A percentile compares a stretch with the other conserved stretches of the same genome.
These are phyloP conservation scores for Zaprionus taronus DNA, from an alignment of 1,140 invertebrate species.

Conservation along the genomic window DNA sequence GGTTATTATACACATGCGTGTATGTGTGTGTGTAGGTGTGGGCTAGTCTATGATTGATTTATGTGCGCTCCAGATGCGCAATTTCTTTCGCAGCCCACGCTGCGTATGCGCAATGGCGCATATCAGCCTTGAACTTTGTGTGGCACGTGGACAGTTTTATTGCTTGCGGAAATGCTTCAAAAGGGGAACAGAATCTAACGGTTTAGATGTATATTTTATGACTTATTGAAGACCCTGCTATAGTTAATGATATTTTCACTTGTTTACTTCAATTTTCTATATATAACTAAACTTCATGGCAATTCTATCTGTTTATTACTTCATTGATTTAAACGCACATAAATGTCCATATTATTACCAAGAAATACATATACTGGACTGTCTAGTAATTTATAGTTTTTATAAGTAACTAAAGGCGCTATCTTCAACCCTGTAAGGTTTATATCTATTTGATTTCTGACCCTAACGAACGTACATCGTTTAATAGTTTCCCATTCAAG, in stretches of 20 bases:
- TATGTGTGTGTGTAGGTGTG: slow-evolving; percentile 14
- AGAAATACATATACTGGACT: too few relatives aligned
- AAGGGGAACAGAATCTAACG: background rate
- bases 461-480: background rate
- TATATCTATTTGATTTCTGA: background rate
- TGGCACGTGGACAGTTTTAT: background rate
- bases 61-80: slow-evolving; percentile 21
- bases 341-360: too few relatives aligned
- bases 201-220: background rate
- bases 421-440: background rate
- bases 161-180: background rate
- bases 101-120: slow-evolving; percentile 44
- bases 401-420: too few relatives aligned
- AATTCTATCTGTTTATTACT: too few relatives aligned
- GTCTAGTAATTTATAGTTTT: too few relatives aligned
- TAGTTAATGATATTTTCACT: too few relatives aligned
- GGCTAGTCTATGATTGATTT: slow-evolving; percentile 48
- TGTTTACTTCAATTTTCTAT: too few relatives aligned
- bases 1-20: slow-evolving; percentile 1
- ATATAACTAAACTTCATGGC: too few relatives aligned
- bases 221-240: too few relatives aligned
- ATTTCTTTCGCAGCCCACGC: slow-evolving; percentile 27
- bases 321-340: too few relatives aligned
- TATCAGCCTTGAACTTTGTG: slow-evolving; percentile 33
- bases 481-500: background rate